These are phyloP conservation scores for Lophotis ruficrista DNA, from an alignment of 2,113 vertebrate genomes.

Conservation along the genomic window DNA sequence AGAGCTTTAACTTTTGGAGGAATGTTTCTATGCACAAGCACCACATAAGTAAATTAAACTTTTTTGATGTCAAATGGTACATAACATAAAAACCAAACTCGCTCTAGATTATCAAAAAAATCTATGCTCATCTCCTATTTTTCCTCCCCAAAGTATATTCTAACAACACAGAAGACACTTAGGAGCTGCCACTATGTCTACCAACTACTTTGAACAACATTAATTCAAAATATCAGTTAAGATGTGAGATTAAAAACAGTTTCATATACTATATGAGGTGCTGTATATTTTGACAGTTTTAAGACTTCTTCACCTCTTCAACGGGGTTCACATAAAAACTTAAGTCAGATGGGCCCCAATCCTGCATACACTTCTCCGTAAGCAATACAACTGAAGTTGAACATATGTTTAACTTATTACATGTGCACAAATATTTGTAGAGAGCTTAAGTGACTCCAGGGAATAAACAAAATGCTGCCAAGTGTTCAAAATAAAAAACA, in stretches of 20 bases:
- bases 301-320: neutral
- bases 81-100: neutral
- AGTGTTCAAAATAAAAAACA: neutral
- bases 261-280: neutral
- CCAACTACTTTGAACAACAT: neutral
- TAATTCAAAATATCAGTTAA: neutral
- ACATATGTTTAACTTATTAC: neutral
- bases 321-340: neutral
- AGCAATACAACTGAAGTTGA: neutral
- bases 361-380: neutral
- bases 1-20: neutral
- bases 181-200: neutral
- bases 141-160: neutral
- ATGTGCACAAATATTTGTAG: neutral
- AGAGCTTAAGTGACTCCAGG: neutral
- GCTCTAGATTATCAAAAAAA: neutral
- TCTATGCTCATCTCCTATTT: neutral
- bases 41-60: neutral
- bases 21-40: neutral
- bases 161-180: neutral
- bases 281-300: neutral
- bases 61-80: neutral
- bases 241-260: neutral
- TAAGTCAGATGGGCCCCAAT: neutral
- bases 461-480: conserved; percentile 23